Base-by-base conservation (phyloP, 1,140 invertebrate genomes). In the Saccostrea glomerata region DNA sequence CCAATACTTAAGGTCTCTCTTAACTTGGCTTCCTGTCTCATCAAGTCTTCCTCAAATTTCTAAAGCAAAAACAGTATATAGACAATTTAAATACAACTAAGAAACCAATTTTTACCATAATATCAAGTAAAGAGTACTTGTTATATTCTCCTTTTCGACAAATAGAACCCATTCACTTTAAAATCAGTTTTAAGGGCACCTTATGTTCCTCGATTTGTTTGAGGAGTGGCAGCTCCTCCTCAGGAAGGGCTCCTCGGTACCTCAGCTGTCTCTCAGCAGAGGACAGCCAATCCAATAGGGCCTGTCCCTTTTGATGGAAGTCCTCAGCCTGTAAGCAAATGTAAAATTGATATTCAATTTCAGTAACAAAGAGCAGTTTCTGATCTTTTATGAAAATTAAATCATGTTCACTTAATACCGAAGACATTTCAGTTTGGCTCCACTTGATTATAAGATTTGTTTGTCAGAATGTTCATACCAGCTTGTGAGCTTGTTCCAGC, bases 211-310 rank as follows among this genome's bases (percentile, higher is more conserved):
- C 97, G 0, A 94, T 93, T 89, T 94, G 93, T 86, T 93, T 92
- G 4, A 93, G 82, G 25, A 95, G 91, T 13, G 90, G 91, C 3
- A 84, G 55, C 82, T 94, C 98, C 90, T 98, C 98, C 90, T 99
- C 98, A 0, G 98, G 98, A 13, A 98, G 95, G n/a, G 92, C 96
- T 63, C 98, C 98, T 97, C 95, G 98, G 98, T 91, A 98, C 73
- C 95, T 96, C 0, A 99, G 95, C 92, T 98, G 98, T 96, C 98
- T 98, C 95, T 99, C 98, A 2, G 98, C 98, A 94, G 99, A 98
- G 30, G 98, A 98, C 5, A 99, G 95, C 98, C 98, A 99, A 94
- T 99, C 98, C 4, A 99, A 96, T 0, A 99, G 95, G 95, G 98
- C 97, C 94, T 99, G 98, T 20, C 99, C 98, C 6, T 97, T 97